Evolutionary conservation across 2,888 invertebrate genomes (phyloP).

Genomic region (Nudaria mundana): DNA sequence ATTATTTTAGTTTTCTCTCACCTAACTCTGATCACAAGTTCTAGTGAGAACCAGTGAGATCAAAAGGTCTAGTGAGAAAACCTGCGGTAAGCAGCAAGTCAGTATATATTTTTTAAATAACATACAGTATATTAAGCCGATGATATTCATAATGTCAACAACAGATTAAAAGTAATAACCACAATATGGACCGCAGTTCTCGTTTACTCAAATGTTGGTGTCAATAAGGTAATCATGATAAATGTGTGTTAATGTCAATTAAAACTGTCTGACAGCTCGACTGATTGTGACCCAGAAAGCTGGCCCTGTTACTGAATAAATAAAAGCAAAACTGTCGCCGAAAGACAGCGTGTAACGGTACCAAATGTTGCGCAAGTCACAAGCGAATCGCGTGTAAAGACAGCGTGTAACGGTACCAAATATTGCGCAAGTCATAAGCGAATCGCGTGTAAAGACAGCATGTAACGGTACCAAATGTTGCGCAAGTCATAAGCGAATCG

Average conservation of each 20-base stretch:
- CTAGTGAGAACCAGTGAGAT: too few relatives aligned
- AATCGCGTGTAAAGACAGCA: too few relatives aligned
- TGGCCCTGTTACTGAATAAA: constrained; percentile 36
- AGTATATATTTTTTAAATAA: background rate
- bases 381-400: background rate
- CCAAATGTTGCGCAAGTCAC: constrained; percentile 8
- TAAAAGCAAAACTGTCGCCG: constrained; percentile 36
- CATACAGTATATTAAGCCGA: background rate
- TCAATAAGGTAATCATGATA: constrained; percentile 4
- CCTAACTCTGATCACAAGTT: too few relatives aligned
- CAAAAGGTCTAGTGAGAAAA: too few relatives aligned
- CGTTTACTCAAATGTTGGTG: background rate
- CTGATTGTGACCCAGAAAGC: constrained; percentile 37
- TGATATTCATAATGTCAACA: background rate
- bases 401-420: too few relatives aligned
- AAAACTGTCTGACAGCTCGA: constrained; percentile 13
- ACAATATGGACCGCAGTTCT: background rate
- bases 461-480: too few relatives aligned
- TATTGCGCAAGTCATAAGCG: too few relatives aligned
- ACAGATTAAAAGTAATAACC: background rate
- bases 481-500: too few relatives aligned
- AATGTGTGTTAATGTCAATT: constrained; percentile 8
- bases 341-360: constrained; percentile 48
- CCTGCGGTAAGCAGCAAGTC: too few relatives aligned
- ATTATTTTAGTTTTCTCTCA: too few relatives aligned